Conservation (phyloP, 2,797 vertebrate genomes). For the Malacoraja senta region DNA sequence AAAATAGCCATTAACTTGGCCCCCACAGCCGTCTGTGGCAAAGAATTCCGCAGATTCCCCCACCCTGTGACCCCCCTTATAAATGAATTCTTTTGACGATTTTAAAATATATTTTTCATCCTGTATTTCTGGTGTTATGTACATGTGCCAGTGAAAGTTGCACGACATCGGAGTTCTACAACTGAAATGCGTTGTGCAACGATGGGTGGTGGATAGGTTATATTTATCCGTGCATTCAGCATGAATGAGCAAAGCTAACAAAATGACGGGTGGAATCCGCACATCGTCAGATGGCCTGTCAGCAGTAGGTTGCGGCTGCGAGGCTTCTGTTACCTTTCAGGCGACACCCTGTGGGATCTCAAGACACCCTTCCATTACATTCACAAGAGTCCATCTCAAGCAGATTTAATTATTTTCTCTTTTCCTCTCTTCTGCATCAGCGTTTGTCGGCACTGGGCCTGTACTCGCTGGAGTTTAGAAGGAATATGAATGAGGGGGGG, state of each 20-base stretch:
- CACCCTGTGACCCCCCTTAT: background rate
- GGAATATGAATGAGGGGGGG: too few relatives aligned
- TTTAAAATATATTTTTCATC: background rate
- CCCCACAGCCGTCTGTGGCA: background rate
- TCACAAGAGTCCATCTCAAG: constrained; percentile 4
- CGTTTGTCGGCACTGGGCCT: too few relatives aligned
- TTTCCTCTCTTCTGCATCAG: background rate
- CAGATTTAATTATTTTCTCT: constrained; percentile 32
- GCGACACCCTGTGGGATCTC: constrained; percentile 18
- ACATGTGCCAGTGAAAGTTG: background rate
- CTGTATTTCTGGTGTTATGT: background rate
- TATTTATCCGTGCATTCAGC: constrained; percentile 40
- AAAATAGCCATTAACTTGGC: too few relatives aligned
- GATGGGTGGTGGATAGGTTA: background rate
- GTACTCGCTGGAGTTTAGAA: too few relatives aligned
- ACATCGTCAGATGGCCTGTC: background rate
- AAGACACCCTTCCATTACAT: constrained; percentile 28
- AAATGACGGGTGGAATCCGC: constrained; percentile 41
- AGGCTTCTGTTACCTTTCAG: constrained; percentile 31
- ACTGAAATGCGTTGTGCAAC: background rate
- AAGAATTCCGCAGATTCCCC: background rate
- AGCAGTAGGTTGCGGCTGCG: background rate
- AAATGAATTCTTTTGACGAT: background rate
- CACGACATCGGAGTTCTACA: background rate
- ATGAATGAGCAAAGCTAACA: constrained; percentile 33